Base-by-base conservation (phyloP, 37 sponge, comb jelly and placozoan genomes). In the Aplysina aerophoba region DNA sequence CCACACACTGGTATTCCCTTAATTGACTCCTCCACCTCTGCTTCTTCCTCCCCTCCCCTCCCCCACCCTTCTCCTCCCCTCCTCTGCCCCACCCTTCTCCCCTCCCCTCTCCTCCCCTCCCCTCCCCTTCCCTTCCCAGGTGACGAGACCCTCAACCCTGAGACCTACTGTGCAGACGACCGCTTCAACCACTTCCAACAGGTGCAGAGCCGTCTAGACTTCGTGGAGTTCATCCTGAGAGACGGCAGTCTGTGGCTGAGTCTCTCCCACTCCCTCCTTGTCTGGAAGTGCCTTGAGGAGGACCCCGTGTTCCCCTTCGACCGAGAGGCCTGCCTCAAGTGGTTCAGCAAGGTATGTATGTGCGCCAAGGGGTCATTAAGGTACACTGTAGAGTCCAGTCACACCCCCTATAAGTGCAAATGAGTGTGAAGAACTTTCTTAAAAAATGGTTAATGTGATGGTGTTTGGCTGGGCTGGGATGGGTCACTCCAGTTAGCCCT, bases 271-370 rank as follows among this genome's bases (percentile, higher is more conserved):
- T 92, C 90, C 33, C 57, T 89, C 20, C 87, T 81, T 91, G 93
- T 95, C 57, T 96, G 96, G 96, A 68, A 81, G 58, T 88, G 89
- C n/a, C 53, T 96, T 41, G 92, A 84, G 41, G 89, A 91, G 11
- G 79, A 85, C 22, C 88, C 94, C n/a, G 92, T 93, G 17, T 93
- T 91, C 64, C 65, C 87, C 33, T 72, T 73, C 25, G 96, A 96
- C 68, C 85, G 88, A 33, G 96, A 93, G n/a, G 89, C 92, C 11
- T 90, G 94, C 57, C 94, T 92, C 83, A 93, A 81, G 61, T 96
- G 94, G 96, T 96, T 96, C 90, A 89, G 94, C 25, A 92, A 90
- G 93, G 95, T 94, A n/a, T n/a, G 95, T 94, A 57, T 41, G 85
- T 58, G 30, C 15, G 17, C 21, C 24, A 73, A 73, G 22, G 22